A percentile compares a stretch with the other conserved stretches of the same genome.
Evolutionary conservation across 2,113 vertebrate species (phyloP).

Genomic region (Mystacornis crossleyi): DNA sequence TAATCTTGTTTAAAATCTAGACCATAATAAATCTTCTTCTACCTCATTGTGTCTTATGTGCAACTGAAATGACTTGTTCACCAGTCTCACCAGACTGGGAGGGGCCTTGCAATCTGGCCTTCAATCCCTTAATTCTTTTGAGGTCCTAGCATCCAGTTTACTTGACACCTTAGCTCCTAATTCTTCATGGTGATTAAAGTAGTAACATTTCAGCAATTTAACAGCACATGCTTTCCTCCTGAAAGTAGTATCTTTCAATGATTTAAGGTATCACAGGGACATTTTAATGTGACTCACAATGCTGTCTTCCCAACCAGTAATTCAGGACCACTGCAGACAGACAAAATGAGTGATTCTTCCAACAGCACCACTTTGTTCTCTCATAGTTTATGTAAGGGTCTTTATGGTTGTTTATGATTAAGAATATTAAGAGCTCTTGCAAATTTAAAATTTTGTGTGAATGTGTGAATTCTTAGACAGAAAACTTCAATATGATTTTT

Average conservation of each 20-base stretch:
- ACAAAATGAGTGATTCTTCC: not conserved
- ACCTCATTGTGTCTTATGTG: not conserved
- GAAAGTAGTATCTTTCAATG: not conserved
- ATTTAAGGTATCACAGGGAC: not conserved
- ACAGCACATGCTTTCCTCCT: not conserved
- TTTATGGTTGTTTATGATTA: not conserved
- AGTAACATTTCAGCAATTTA: not conserved
- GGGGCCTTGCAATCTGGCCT: not conserved
- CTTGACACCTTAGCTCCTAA: not conserved
- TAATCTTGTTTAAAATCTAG: not conserved
- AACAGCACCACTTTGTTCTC: not conserved
- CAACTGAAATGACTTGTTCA: not conserved
- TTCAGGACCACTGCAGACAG: not conserved
- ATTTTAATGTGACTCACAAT: not conserved
- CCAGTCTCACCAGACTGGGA: not conserved
- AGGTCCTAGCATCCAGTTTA: not conserved
- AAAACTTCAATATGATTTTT: slow-evolving; percentile 12
- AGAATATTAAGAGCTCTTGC: not conserved
- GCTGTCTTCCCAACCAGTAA: not conserved
- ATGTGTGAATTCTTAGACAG: not conserved
- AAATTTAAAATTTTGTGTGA: not conserved
- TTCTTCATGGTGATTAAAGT: not conserved
- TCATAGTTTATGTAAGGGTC: not conserved
- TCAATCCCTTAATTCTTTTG: not conserved
- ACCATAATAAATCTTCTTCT: not conserved